phyloP scores from a whole-genome alignment of 2,113 vertebrate species.

The Paradoxurus hermaphroditus region DNA sequence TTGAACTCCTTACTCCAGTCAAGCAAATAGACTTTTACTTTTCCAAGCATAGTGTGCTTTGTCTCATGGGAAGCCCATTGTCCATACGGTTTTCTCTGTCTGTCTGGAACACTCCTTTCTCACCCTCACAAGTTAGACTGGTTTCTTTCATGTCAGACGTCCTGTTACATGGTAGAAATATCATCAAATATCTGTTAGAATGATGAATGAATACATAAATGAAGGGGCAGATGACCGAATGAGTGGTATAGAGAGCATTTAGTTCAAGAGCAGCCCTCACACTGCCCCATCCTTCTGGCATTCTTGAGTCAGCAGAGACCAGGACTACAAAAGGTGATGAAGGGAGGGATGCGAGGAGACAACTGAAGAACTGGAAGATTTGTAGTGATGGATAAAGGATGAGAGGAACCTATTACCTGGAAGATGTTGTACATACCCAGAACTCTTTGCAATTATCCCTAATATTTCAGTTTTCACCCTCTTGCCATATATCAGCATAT shows the following conservation, averaged over 20 bases:
- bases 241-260: neutral
- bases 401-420: neutral
- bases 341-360: neutral
- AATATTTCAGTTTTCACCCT: neutral
- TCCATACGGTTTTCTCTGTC: neutral
- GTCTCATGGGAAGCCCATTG: neutral
- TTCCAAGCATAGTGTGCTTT: neutral
- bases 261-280: neutral
- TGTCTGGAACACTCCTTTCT: neutral
- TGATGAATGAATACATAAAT: neutral
- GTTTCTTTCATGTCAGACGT: neutral
- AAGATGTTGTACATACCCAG: neutral
- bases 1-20: neutral
- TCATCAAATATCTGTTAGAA: neutral
- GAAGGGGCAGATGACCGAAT: neutral
- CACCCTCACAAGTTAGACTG: neutral
- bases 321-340: neutral
- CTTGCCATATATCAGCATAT: neutral
- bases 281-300: neutral
- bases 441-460: neutral
- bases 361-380: neutral
- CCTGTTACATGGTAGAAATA: neutral
- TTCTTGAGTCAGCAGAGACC: neutral
- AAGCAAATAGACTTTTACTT: neutral
- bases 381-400: neutral